phyloP scores from a whole-genome alignment of 2,113 vertebrate genomes.

The Zosterops pallidus region DNA sequence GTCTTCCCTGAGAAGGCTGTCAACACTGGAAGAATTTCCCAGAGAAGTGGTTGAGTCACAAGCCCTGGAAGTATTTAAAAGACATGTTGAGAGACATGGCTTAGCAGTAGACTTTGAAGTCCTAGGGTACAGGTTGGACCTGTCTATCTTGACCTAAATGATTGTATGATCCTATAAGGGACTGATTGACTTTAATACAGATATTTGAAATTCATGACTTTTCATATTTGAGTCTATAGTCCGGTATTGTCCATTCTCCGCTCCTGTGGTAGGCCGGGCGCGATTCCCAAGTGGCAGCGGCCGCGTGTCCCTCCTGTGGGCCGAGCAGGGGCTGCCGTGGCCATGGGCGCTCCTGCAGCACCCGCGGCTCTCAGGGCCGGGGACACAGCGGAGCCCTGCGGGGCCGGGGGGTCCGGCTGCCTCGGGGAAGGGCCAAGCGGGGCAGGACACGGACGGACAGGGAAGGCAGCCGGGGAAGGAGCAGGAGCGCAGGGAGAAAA shows the following conservation, averaged over 20 bases:
- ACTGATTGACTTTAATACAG: background rate
- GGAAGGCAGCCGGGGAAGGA: background rate
- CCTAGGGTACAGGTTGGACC: background rate
- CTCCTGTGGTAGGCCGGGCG: background rate
- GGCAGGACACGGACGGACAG: too few relatives aligned
- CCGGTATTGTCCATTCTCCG: background rate
- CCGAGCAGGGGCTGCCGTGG: background rate
- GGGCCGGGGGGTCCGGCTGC: background rate
- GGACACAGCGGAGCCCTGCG: background rate
- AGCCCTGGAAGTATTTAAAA: background rate
- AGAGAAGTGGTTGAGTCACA: background rate
- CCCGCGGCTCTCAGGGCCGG: background rate
- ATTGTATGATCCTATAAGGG: background rate
- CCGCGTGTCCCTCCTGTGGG: fast-evolving
- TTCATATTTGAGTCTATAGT: background rate
- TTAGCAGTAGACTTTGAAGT: background rate
- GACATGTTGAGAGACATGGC: background rate
- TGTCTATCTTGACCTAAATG: background rate
- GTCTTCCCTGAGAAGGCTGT: background rate
- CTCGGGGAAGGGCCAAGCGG: background rate
- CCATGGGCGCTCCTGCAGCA: background rate
- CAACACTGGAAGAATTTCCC: background rate
- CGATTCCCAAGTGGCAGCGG: fast-evolving
- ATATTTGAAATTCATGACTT: background rate
- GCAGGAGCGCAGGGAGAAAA: background rate